These are phyloP conservation scores for Columba livia DNA, from an alignment of 2,113 vertebrate genomes.

Conservation along the genomic window DNA sequence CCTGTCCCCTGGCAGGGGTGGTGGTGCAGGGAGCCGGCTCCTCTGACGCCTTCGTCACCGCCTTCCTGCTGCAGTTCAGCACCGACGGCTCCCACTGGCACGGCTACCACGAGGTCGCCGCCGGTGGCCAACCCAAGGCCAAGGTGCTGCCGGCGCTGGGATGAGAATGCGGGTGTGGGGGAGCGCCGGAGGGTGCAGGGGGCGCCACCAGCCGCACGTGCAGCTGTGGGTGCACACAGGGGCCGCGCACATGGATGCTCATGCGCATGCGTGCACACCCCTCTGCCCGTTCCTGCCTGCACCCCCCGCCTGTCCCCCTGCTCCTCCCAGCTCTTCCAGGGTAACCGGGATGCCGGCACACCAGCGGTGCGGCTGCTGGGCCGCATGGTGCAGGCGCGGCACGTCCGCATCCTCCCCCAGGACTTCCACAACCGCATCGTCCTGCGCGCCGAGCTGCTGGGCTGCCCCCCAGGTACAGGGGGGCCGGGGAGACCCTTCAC, in stretches of 20 bases:
- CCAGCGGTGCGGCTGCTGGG: constrained; percentile 68
- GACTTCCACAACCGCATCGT: constrained; percentile 75
- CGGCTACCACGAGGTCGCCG: constrained; percentile 71
- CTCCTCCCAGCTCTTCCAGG: constrained; percentile 72
- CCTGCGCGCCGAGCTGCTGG: constrained; percentile 83
- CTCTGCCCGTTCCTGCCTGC: no score
- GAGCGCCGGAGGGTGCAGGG: background rate
- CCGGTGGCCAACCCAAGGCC: constrained; percentile 49
- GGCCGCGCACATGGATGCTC: no score
- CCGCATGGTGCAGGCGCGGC: constrained; percentile 77
- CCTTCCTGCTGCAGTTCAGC: constrained; percentile 87
- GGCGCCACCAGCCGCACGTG: no score
- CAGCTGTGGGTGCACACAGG: no score
- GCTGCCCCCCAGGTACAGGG: constrained; percentile 79
- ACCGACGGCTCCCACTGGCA: constrained; percentile 76
- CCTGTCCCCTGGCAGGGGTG: constrained; percentile 71
- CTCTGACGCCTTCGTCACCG: constrained; percentile 72
- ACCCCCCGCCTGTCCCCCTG: background rate
- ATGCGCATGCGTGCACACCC: no score
- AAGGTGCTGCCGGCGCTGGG: constrained; percentile 67
- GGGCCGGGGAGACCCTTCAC: no score
- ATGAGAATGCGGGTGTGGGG: background rate
- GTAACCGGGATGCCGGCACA: constrained; percentile 67
- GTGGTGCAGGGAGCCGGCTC: constrained; percentile 76
- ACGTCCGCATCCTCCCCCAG: constrained; percentile 81